A percentile compares a stretch with the other conserved stretches of the same genome.
Evolutionary conservation across 2,113 vertebrate species (phyloP).

Genomic region (Neolamprologus toae): DNA sequence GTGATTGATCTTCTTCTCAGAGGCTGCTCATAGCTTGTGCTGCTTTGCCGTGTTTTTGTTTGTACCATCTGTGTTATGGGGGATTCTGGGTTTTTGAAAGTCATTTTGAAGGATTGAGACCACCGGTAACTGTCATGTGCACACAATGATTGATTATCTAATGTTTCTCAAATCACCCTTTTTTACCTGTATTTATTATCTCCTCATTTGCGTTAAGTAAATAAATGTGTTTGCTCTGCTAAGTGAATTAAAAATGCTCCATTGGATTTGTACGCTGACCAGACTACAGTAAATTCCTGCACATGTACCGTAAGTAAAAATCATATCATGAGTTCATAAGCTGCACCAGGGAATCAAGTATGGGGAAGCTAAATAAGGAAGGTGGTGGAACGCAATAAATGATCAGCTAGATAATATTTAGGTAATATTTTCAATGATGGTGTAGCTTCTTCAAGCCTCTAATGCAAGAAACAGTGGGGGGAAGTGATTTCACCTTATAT

Average conservation of each 20-base stretch:
- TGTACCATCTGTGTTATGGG: conserved; percentile 47
- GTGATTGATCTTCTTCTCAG: conserved; percentile 53
- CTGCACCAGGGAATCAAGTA: background rate
- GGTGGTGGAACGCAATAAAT: background rate
- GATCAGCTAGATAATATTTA: background rate
- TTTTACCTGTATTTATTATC: conserved; percentile 26
- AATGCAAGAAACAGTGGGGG: background rate
- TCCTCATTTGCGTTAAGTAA: conserved; percentile 37
- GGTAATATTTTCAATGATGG: background rate
- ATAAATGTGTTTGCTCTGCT: conserved; percentile 8
- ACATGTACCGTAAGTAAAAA: background rate
- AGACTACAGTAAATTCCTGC: background rate
- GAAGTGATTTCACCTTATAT: background rate
- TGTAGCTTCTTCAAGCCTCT: background rate
- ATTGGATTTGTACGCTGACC: background rate
- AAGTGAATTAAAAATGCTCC: conserved; percentile 36
- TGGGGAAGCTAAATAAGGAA: background rate
- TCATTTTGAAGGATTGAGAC: conserved; percentile 4
- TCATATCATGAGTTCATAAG: background rate
- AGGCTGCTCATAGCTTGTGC: conserved; percentile 24
- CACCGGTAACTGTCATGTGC: background rate
- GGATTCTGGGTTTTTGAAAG: conserved; percentile 15
- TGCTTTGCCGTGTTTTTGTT: conserved; percentile 23
- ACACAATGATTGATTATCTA: conserved; percentile 39
- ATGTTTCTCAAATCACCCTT: conserved; percentile 7